These are phyloP conservation scores for Chascanopsetta lugubris DNA, from an alignment of 2,113 vertebrate genomes.

Conservation along the genomic window DNA sequence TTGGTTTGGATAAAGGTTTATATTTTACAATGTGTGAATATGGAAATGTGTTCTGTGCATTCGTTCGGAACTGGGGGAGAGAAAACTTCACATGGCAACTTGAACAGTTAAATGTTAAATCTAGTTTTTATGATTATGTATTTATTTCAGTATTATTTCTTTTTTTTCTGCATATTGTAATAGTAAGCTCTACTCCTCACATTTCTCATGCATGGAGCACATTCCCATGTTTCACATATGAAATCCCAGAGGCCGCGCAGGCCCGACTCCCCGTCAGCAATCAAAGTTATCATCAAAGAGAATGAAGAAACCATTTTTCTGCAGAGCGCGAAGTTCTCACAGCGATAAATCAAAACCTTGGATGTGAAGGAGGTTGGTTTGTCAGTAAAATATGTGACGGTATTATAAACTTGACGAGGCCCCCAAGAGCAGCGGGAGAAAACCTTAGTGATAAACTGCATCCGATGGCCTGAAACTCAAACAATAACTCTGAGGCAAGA, in stretches of 20 bases:
- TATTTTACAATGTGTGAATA: too few species aligned
- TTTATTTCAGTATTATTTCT: conserved; percentile 9
- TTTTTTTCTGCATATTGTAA: conserved; percentile 12
- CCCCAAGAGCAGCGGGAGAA: conserved; percentile 42
- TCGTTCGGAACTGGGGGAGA: too few species aligned
- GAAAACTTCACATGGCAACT: not conserved
- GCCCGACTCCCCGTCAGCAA: conserved; percentile 44
- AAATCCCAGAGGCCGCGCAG: conserved; percentile 32
- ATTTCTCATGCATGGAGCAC: conserved; percentile 34
- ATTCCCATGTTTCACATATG: conserved; percentile 25
- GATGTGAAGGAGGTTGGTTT: conserved; percentile 46
- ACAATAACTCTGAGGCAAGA: conserved; percentile 24
- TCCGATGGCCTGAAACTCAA: conserved; percentile 43
- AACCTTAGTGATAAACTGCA: conserved; percentile 45
- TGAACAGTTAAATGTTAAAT: conserved; percentile 3
- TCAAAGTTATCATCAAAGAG: conserved; percentile 61
- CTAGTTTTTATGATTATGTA: conserved; percentile 9
- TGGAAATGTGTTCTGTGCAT: too few species aligned
- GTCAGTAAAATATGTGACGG: conserved; percentile 62
- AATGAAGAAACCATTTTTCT: conserved; percentile 55
- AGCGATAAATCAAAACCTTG: conserved; percentile 52
- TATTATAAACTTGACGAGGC: conserved; percentile 50
- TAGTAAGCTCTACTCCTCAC: conserved; percentile 28
- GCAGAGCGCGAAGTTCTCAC: conserved; percentile 53
- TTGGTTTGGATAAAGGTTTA: too few species aligned